These are phyloP conservation scores for Phodopus roborovskii DNA, from an alignment of 2,113 vertebrate genomes.

Conservation along the genomic window DNA sequence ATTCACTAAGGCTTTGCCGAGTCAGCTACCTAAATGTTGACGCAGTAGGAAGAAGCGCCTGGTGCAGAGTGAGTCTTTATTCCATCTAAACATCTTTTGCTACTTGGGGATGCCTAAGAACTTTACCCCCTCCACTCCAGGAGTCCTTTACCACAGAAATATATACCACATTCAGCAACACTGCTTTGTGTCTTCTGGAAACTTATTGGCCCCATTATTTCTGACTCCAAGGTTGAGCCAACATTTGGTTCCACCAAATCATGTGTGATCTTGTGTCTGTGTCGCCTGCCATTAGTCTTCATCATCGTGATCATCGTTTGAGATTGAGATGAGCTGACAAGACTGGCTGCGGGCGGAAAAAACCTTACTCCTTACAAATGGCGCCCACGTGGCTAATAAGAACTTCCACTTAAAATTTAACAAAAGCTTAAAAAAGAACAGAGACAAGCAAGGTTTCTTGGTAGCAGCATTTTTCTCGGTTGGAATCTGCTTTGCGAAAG, in stretches of 20 bases:
- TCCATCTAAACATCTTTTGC: neutral
- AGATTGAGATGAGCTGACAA: conserved; percentile 39
- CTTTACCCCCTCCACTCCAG: neutral
- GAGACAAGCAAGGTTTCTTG: too few species aligned
- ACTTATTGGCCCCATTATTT: conserved; percentile 22
- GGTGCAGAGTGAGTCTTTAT: neutral
- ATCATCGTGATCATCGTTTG: conserved; percentile 9
- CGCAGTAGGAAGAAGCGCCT: neutral
- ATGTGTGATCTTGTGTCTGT: neutral
- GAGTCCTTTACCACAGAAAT: neutral
- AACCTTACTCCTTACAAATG: too few species aligned
- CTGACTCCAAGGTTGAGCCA: conserved; percentile 4
- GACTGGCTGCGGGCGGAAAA: too few species aligned
- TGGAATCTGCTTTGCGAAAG: too few species aligned
- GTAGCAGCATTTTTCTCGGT: too few species aligned
- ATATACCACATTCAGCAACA: conserved; percentile 39
- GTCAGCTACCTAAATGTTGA: neutral
- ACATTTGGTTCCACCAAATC: neutral
- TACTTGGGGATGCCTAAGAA: neutral
- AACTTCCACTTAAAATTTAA: too few species aligned
- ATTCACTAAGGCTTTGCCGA: neutral
- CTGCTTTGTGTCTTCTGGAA: conserved; percentile 53
- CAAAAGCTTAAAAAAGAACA: too few species aligned
- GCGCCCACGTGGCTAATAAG: too few species aligned
- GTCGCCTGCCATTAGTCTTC: conserved; percentile 23